Conservation (phyloP, 2,113 vertebrate genomes). For the Connochaetes taurinus region DNA sequence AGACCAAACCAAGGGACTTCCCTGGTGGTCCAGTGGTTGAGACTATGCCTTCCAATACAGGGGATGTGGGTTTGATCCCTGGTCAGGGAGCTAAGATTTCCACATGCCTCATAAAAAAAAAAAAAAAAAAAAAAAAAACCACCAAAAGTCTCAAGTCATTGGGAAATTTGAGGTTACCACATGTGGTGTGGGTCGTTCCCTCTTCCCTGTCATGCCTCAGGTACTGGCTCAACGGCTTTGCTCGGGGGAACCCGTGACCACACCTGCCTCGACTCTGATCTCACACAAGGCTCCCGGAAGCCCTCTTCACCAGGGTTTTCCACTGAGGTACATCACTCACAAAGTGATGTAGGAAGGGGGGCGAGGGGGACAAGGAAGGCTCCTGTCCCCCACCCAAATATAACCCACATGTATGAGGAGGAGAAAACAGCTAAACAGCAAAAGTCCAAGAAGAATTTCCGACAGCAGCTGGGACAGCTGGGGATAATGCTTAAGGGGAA, state of each 20-base stretch:
- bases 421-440: neutral
- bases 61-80: neutral
- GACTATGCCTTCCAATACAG: neutral
- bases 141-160: neutral
- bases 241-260: neutral
- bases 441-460: neutral
- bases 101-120: neutral
- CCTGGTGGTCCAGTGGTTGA: neutral
- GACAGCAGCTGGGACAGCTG: neutral
- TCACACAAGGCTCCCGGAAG: neutral
- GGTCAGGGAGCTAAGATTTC: neutral
- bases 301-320: neutral
- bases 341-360: neutral
- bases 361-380: neutral
- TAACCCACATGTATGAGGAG: neutral
- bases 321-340: no score
- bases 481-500: neutral
- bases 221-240: neutral
- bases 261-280: fast-evolving
- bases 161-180: neutral
- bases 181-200: fast-evolving
- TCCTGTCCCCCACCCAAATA: neutral
- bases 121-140: neutral
- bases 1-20: neutral
- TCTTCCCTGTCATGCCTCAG: neutral